Percentiles rank a stretch among this genome's conserved stretches.
phyloP scores from a whole-genome alignment of 2,888 invertebrate species.

The Agrochola macilenta region DNA sequence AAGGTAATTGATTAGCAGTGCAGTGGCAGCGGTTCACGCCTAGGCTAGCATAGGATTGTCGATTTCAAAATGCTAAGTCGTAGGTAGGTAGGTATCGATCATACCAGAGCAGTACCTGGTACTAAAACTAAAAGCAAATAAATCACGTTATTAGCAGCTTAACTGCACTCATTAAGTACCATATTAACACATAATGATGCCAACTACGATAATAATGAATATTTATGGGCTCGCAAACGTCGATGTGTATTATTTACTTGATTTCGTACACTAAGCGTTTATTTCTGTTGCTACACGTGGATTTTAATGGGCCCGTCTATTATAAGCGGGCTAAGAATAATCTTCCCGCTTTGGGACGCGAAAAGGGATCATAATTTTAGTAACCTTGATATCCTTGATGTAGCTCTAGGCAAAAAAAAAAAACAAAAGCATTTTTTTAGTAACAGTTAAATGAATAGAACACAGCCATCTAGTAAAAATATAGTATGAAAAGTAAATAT shows the following conservation, averaged over 20 bases:
- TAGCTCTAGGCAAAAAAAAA: not conserved
- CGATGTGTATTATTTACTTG: constrained; percentile 30
- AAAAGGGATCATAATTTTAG: constrained; percentile 23
- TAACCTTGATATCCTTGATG: not conserved
- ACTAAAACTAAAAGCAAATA: constrained; percentile 8
- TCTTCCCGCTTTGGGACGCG: not conserved
- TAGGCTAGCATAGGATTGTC: not conserved
- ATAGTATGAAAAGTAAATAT: too few species aligned
- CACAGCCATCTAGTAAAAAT: not conserved
- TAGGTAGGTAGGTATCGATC: not conserved
- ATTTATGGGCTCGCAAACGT: constrained; percentile 28
- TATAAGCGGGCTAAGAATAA: constrained; percentile 45
- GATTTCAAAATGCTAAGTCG: not conserved
- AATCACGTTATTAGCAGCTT: constrained; percentile 15
- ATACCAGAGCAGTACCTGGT: not conserved
- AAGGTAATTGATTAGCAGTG: not conserved
- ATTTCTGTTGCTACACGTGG: constrained; percentile 47
- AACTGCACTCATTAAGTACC: constrained; percentile 10
- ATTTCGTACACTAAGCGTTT: constrained; percentile 29
- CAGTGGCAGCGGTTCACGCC: too few species aligned
- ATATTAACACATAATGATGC: constrained; percentile 24
- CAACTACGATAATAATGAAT: constrained; percentile 25
- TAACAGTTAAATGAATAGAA: not conserved
- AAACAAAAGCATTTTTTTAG: not conserved
- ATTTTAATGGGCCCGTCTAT: constrained; percentile 26